phyloP scores from a whole-genome alignment of 2,888 invertebrate species.

The Neoaliturus tenellus region DNA sequence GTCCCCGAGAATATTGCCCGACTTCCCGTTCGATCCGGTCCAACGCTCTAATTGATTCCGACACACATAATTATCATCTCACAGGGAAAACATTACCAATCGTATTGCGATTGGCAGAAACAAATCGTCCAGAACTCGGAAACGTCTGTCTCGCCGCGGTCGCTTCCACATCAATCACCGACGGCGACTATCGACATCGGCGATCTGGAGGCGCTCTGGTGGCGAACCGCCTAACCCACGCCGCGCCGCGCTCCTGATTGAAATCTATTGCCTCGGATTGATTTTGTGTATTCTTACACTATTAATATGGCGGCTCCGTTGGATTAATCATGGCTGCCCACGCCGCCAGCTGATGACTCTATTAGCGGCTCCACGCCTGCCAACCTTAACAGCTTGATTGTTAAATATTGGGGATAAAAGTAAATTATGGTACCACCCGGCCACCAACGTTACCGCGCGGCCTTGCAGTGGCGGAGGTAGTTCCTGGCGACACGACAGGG shows the following conservation, averaged over 20 bases:
- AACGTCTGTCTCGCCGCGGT: not conserved
- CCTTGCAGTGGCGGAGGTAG: not conserved
- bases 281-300: constrained; percentile 33
- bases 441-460: not conserved
- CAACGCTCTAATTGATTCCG: not conserved
- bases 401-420: constrained; percentile 31
- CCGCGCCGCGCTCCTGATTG: not conserved
- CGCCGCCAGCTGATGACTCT: constrained; percentile 15
- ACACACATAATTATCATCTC: constrained; percentile 2
- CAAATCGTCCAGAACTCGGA: constrained; percentile 9
- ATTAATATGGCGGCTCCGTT: constrained; percentile 3
- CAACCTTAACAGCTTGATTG: constrained; percentile 24
- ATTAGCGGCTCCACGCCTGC: constrained; percentile 29
- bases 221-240: constrained; percentile 4
- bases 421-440: not conserved
- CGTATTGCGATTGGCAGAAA: not conserved
- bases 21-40: no score
- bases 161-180: not conserved
- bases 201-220: not conserved
- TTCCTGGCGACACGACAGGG: no score
- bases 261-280: constrained; percentile 27
- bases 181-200: not conserved
- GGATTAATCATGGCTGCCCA: constrained; percentile 9
- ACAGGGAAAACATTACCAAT: not conserved
- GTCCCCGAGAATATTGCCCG: no score